These are phyloP conservation scores for Drosophila busckii DNA, from an alignment of 1,140 invertebrate genomes.

Conservation along the genomic window DNA sequence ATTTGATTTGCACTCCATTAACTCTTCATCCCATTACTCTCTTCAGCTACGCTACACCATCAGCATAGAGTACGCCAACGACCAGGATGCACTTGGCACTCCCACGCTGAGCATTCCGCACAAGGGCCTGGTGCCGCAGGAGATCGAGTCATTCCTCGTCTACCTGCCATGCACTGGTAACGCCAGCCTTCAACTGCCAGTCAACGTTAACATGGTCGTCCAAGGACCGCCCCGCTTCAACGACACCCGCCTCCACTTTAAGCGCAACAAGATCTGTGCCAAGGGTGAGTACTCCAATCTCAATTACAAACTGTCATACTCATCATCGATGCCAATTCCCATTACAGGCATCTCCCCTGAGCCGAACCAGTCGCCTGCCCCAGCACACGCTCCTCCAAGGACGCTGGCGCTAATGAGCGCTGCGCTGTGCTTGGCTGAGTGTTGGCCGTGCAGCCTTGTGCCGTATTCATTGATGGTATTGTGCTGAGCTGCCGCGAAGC, in stretches of 20 bases:
- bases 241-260: slow-evolving; percentile 87
- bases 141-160: slow-evolving; percentile 88
- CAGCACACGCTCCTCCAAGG: slow-evolving; percentile 74
- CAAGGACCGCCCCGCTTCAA: slow-evolving; percentile 82
- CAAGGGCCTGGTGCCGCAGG: slow-evolving; percentile 86
- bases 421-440: slow-evolving; percentile 88
- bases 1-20: slow-evolving; percentile 42
- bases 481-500: no score
- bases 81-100: slow-evolving; percentile 84
- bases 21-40: slow-evolving; percentile 16
- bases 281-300: slow-evolving; percentile 82
- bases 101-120: slow-evolving; percentile 90
- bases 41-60: slow-evolving; percentile 87
- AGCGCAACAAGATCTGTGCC: slow-evolving; percentile 91
- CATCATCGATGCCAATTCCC: slow-evolving; percentile 1
- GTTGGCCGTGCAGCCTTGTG: slow-evolving; percentile 85
- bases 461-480: no score
- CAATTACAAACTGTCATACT: neutral
- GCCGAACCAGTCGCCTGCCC: slow-evolving; percentile 74
- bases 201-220: slow-evolving; percentile 90
- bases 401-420: slow-evolving; percentile 80
- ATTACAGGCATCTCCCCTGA: slow-evolving; percentile 69
- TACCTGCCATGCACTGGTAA: slow-evolving; percentile 87
- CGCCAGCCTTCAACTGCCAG: slow-evolving; percentile 82
- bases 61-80: slow-evolving; percentile 87